Evolutionary conservation across 2,797 vertebrate genomes (phyloP).

Genomic region (Gadopsis marmoratus): DNA sequence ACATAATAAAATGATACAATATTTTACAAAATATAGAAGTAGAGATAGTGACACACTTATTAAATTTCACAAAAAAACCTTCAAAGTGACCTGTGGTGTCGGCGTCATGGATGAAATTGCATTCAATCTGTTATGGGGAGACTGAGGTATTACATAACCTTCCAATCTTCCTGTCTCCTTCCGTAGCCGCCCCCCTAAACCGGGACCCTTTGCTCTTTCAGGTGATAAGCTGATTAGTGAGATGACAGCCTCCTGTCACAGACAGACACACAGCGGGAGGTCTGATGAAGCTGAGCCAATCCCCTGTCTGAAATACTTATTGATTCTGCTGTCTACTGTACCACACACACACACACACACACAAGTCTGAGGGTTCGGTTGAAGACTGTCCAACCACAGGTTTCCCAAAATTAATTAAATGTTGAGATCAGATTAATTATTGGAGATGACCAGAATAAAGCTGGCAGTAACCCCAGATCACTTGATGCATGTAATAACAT

Average conservation of each 20-base stretch:
- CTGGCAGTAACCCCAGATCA: background rate
- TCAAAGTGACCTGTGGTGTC: background rate
- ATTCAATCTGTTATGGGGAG: slow-evolving; percentile 1
- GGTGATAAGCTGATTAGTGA: slow-evolving; percentile 73
- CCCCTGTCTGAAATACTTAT: slow-evolving; percentile 30
- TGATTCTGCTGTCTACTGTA: slow-evolving; percentile 11
- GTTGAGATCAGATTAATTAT: slow-evolving; percentile 5
- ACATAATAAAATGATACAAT: too few species aligned
- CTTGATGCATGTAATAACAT: background rate
- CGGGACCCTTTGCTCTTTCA: slow-evolving; percentile 49
- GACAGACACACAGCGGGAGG: slow-evolving; percentile 42
- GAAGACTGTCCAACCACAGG: slow-evolving; percentile 31
- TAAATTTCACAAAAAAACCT: background rate
- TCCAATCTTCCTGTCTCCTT: slow-evolving; percentile 15
- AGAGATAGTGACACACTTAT: background rate
- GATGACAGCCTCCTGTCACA: slow-evolving; percentile 41
- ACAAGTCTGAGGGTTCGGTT: slow-evolving; percentile 11
- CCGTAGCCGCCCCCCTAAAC: background rate
- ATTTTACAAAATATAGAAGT: background rate
- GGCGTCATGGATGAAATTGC: background rate
- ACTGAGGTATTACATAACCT: slow-evolving; percentile 46
- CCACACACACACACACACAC: too few species aligned
- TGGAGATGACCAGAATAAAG: slow-evolving; percentile 19
- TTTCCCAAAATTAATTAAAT: slow-evolving; percentile 23
- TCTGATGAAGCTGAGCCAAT: slow-evolving; percentile 45